Percentiles rank a stretch among this genome's conserved stretches.
Conservation (phyloP, 2,888 invertebrate species). For the Aleiodes leptofemur region DNA sequence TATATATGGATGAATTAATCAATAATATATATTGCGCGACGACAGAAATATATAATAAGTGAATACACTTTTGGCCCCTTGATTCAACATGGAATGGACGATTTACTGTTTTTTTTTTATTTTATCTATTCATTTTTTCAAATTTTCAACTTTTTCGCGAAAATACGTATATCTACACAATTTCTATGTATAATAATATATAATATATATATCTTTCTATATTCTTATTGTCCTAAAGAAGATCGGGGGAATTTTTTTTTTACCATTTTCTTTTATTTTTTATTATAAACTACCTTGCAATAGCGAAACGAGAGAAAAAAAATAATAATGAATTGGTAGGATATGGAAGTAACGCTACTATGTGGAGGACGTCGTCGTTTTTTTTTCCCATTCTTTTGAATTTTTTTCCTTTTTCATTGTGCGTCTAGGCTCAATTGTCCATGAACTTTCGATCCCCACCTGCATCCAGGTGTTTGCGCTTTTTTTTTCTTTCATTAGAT, state of each 20-base stretch:
- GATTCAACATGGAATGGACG: conserved; percentile 30
- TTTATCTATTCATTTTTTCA: conserved; percentile 5
- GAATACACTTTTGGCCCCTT: conserved; percentile 23
- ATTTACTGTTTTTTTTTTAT: conserved; percentile 24
- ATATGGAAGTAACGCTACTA: conserved; percentile 60
- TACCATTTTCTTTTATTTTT: no score
- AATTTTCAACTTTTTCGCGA: conserved; percentile 34
- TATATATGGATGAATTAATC: not conserved
- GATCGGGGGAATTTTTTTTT: conserved; percentile 36
- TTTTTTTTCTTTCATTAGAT: not conserved
- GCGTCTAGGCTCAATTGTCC: not conserved
- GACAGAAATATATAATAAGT: conserved; percentile 10
- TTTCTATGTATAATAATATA: conserved; percentile 56
- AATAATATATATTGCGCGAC: conserved; percentile 24
- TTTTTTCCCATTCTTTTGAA: conserved; percentile 24
- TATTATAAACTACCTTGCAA: conserved; percentile 46
- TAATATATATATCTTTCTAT: conserved; percentile 53
- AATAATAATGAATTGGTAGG: conserved; percentile 45
- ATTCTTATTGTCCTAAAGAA: conserved; percentile 42
- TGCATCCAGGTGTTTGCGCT: not conserved
- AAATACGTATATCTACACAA: conserved; percentile 57
- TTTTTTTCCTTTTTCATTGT: conserved; percentile 12
- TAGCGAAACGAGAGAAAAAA: conserved; percentile 39
- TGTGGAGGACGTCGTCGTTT: conserved; percentile 61
- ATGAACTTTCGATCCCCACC: not conserved